Evolutionary conservation across 2,888 invertebrate genomes (phyloP), one percentile per base, ranked within the genome.

Genomic region (Drosophila macrospina): DNA sequence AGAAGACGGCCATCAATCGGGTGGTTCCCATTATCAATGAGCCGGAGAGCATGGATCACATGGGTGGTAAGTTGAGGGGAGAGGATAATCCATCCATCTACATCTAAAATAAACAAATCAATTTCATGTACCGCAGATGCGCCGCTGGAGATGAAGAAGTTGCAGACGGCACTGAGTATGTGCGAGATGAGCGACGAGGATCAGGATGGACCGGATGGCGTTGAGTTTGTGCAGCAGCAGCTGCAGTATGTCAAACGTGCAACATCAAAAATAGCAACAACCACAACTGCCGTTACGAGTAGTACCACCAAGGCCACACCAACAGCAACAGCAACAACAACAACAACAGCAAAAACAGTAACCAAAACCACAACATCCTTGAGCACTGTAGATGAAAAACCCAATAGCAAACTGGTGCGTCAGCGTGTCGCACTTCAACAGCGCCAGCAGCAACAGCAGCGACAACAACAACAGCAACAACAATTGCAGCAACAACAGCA

Each of bases 21-120:
- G 89, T 91, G 64, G 91, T 91, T 82, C 91, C 92, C 83, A 91
- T 92, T 56, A 92, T 92, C 47, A 92, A 92, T 75, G 92, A 92
- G 68, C 92, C 92, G 10, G 91, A 91, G 60, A 91, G 79, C 60
- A 69, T 78, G 61, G 74, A 78, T 50, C 72, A 68, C 11, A 57
- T 68, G 67, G 65, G 60, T 26, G 86, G 85, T 83, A 52, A 52
- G 55, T 44, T 11, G 32, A 24, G 7, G 10, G 10, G 1, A 15
- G 6, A 1, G 5, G 7, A 13, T 34, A 47, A 47, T 32, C 32
- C 5, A 45, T 15, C 8, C 28, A 20, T 20, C 2, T 20, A 47
- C 0, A 20, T 34, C 5, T 8, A 5, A 24, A n/a, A 45, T 15
- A 5, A 45, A 30, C 1, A 36, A 5, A 24, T 36, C 41, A 24